Conservation (phyloP, 2,797 vertebrate genomes). For the Micropoecilia bifurca region DNA sequence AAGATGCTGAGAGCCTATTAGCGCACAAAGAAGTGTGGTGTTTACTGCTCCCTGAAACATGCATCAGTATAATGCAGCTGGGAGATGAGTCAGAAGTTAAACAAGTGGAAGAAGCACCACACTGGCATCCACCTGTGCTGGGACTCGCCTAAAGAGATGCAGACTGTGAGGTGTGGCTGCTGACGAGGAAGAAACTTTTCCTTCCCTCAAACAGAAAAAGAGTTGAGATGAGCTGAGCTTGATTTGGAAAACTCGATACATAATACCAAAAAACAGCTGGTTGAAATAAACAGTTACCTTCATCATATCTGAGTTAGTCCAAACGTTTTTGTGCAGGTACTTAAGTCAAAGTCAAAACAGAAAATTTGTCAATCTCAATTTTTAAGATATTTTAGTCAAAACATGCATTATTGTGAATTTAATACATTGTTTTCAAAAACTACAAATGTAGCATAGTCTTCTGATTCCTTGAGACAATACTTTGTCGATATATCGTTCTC, state of each 20-base stretch:
- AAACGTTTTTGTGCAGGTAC: background rate
- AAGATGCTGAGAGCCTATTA: constrained; percentile 82
- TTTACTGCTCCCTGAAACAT: constrained; percentile 67
- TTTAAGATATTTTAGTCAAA: background rate
- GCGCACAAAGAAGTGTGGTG: constrained; percentile 69
- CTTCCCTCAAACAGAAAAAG: constrained; percentile 16
- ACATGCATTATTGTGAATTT: background rate
- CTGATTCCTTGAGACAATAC: background rate
- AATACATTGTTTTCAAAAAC: background rate
- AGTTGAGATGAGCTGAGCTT: constrained; percentile 8
- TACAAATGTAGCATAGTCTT: background rate
- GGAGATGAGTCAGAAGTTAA: constrained; percentile 77
- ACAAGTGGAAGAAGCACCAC: constrained; percentile 69
- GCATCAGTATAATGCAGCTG: constrained; percentile 69
- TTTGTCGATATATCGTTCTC: background rate
- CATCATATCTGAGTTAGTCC: background rate
- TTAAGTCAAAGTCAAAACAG: constrained; percentile 28
- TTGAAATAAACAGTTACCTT: background rate
- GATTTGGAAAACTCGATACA: background rate
- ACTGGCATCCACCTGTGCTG: constrained; percentile 70
- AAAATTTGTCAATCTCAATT: background rate
- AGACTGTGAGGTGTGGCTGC: constrained; percentile 44
- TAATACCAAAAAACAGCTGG: background rate
- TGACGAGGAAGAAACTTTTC: constrained; percentile 59
- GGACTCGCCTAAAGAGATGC: constrained; percentile 43